Conservation (phyloP, 2,113 vertebrate genomes). For the Camelus bactrianus region DNA sequence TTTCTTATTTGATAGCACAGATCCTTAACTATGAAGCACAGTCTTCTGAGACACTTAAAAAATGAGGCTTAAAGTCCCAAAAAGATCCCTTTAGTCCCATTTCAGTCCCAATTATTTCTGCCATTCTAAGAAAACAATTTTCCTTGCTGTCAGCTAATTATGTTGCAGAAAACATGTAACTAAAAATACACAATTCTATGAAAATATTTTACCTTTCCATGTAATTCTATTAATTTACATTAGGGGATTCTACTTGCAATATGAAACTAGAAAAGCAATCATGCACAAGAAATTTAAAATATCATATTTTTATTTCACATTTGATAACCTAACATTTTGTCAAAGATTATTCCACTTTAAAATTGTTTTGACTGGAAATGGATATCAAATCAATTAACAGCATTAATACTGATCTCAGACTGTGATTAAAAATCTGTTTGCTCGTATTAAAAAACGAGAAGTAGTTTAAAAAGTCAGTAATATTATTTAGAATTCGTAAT, state of each 20-base stretch:
- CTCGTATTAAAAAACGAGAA: not conserved
- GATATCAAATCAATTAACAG: conserved; percentile 24
- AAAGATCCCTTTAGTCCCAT: not conserved
- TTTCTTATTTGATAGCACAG: not conserved
- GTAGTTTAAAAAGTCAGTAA: not conserved
- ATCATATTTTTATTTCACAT: not conserved
- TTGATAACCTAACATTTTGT: not conserved
- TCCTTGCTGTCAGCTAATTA: not conserved
- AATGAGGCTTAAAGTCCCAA: not conserved
- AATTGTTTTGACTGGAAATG: not conserved
- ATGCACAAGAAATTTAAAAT: not conserved
- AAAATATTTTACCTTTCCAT: not conserved
- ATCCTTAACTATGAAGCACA: not conserved
- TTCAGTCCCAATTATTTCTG: not conserved
- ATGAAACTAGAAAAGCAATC: not conserved
- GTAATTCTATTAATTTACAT: conserved; percentile 15
- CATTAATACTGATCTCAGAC: not conserved
- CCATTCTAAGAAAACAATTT: not conserved
- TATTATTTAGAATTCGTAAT: conserved; percentile 30
- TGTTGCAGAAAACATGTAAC: not conserved
- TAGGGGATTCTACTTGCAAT: not conserved
- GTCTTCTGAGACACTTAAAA: not conserved
- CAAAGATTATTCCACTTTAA: not conserved
- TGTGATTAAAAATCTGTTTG: not conserved
- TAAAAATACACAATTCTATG: not conserved